phyloP scores from a whole-genome alignment of 2,888 invertebrate species.

The Agonopterix heracliana region DNA sequence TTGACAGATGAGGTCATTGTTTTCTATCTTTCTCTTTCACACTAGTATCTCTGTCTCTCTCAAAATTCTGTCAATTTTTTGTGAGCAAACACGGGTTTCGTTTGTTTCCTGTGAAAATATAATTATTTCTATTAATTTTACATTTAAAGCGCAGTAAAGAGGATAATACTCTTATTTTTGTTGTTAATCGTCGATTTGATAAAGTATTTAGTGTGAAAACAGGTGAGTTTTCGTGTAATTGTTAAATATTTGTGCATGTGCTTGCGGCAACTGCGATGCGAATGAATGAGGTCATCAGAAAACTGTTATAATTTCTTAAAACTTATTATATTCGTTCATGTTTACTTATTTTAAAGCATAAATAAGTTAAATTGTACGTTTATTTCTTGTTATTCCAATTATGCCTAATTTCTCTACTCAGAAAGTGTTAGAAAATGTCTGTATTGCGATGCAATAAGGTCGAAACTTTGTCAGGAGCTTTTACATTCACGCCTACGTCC shows the following conservation, averaged over 20 bases:
- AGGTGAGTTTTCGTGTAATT: constrained; percentile 8
- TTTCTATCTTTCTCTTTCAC: no score
- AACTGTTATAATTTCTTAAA: background rate
- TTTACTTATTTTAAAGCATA: no score
- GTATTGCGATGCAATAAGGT: no score
- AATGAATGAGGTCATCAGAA: constrained; percentile 12
- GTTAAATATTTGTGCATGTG: constrained; percentile 9
- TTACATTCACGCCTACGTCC: background rate
- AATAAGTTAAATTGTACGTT: no score
- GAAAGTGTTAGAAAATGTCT: no score
- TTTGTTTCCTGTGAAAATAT: background rate
- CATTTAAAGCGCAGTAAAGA: background rate
- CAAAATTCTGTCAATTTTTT: background rate
- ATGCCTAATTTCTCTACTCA: no score
- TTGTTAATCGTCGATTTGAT: background rate
- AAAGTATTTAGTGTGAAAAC: background rate
- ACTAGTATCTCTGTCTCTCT: background rate
- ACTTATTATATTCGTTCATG: background rate
- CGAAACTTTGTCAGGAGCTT: no score
- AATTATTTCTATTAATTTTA: background rate
- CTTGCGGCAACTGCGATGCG: background rate
- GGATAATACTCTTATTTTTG: background rate
- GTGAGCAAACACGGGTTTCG: background rate
- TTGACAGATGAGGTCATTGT: no score
- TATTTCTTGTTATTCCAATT: no score